Percentiles rank a stretch among this genome's conserved stretches.
phyloP scores from a whole-genome alignment of 37 sponge, comb jelly and placozoan species.

The Tethya wilhelma region DNA sequence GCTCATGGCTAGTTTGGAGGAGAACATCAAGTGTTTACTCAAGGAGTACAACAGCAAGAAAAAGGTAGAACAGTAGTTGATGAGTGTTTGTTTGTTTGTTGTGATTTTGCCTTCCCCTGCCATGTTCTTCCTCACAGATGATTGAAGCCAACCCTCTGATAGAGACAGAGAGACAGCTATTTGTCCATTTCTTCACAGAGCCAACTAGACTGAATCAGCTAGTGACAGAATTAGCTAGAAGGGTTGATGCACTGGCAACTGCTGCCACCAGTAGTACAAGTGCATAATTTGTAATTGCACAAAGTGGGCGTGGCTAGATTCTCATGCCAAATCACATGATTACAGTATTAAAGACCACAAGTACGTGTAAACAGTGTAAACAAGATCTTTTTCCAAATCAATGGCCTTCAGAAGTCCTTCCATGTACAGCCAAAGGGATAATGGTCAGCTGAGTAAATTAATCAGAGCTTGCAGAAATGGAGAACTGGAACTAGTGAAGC shows the following conservation, averaged over 20 bases:
- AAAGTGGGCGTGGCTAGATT: no score
- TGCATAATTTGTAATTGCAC: no score
- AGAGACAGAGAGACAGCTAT: conserved; percentile 54
- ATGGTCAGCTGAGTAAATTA: no score
- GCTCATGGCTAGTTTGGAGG: conserved; percentile 36
- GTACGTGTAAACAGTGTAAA: no score
- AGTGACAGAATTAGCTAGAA: conserved; percentile 41
- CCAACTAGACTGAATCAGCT: conserved; percentile 34
- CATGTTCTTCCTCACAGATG: conserved; percentile 26
- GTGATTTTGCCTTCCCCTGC: background rate
- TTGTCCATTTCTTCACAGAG: conserved; percentile 80
- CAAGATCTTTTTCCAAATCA: no score
- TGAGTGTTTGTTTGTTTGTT: background rate
- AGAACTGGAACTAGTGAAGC: no score
- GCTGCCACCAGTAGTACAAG: background rate
- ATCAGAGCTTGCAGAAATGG: no score
- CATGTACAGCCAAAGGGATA: no score
- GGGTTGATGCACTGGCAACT: conserved; percentile 39
- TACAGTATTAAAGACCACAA: no score
- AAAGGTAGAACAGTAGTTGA: conserved; percentile 11
- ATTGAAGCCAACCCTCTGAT: conserved; percentile 46
- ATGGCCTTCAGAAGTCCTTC: no score
- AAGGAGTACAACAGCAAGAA: conserved; percentile 47
- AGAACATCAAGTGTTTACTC: conserved; percentile 48
- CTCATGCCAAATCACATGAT: no score